Base-by-base conservation (phyloP, 2,888 invertebrate genomes). In the Papilio gigon region DNA sequence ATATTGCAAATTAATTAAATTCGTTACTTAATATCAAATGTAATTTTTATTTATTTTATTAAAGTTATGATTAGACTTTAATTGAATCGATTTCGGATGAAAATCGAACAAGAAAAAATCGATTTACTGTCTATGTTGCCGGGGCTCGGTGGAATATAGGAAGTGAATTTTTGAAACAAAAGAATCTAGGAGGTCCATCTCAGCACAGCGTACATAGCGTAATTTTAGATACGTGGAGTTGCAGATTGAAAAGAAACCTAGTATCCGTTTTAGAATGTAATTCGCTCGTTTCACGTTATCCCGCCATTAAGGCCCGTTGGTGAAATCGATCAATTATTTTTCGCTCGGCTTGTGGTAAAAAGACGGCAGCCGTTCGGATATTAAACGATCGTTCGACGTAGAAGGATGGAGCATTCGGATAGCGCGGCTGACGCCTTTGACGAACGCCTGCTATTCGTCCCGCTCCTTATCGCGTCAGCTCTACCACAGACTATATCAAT, bases 241-340 rank as follows among this genome's bases (percentile, higher is more conserved):
- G 75, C 74, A 78, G 78, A 79, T 78, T 75, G 75, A 75, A 76
- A 70, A 75, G 76, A 75, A 74, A 72, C 73, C 73, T 72, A 71
- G 74, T 72, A 73, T 76, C 73, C 71, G 72, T 66, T 73, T 70
- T 70, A 64, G 68, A 69, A 70, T 70, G 72, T 56, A 69, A 68
- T 70, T 70, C 77, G 79, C 78, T 81, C 78, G 78, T 80, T 83
- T 78, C 84, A 84, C 85, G 85, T 85, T 84, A 87, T 84, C 77
- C 80, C 75, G 81, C 83, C 83, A 86, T 87, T 86, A 86, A 84
- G 82, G 73, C 75, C 75, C 76, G 76, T 77, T 80, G 77, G 82
- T 82, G 79, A 80, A 84, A 90, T 89, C 88, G 86, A 91, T 91
- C 89, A 89, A 88, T 90, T 90, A 90, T 89, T 89, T 89, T 89